Evolutionary conservation across 2,888 invertebrate species (phyloP), one percentile per base, ranked within the genome.

Genomic region (Synergus laeviventris): DNA sequence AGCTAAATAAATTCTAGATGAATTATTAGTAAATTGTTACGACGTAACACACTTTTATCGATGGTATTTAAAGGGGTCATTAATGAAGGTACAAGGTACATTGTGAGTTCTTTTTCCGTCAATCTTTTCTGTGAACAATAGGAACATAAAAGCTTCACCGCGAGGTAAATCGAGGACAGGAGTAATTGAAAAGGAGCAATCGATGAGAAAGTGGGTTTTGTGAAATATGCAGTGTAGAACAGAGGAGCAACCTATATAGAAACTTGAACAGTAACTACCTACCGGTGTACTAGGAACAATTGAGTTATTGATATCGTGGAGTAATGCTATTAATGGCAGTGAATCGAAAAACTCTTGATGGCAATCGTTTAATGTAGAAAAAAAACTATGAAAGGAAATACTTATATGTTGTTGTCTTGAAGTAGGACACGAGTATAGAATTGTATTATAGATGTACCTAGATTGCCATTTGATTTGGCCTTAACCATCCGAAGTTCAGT

Each of bases 151-250:
- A 45, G 45, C 70, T 70, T 49, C n/a, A 70, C 36, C 49, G 36
- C 31, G 31, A 49, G 49, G 14, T 70, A 24, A 70, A 70, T 36
- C 12, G 49, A 70, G 70, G 70, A 54, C 70, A 70, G 49, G 31
- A 70, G 70, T 54, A 70, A 54, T 70, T 70, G 70, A 70, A 70
- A 49, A 49, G 70, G 36, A 54, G 49, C 31, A 54, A 49, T 70
- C 70, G 70, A 70, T 70, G 70, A 70, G 70, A 70, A 70, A 70
- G 49, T 70, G 49, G 70, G 18, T 42, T 64, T 12, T 64, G 64
- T 42, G 64, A 3, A 14, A 64, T 16, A 36, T n/a, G 49, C 45
- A 45, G 16, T 49, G 31, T 31, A 45, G 45, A 45, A 36, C 38
- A 18, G 49, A 70, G 31, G n/a, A 18, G 42, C 31, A 16, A 24